A percentile compares a stretch with the other conserved stretches of the same genome.
Evolutionary conservation across 1,140 invertebrate genomes (phyloP).

Genomic region (Atta colombica): DNA sequence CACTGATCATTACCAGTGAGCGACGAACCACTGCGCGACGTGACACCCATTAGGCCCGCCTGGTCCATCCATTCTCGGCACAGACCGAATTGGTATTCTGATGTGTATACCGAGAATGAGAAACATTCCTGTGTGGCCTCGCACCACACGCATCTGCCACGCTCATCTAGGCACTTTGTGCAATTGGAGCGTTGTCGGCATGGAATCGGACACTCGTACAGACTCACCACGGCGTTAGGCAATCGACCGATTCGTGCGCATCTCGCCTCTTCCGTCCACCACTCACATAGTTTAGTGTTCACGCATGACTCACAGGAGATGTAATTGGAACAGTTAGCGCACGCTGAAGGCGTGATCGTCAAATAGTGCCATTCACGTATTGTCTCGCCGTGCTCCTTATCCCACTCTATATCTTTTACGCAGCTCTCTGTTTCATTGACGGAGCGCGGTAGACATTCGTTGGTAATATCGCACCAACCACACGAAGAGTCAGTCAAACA

Average conservation of each 20-base stretch:
- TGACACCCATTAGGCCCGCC: conserved; percentile 86
- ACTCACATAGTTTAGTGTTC: conserved; percentile 91
- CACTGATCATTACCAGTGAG: conserved; percentile 89
- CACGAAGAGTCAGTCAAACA: conserved; percentile 96
- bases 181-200: conserved; percentile 93
- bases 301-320: conserved; percentile 94
- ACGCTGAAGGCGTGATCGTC: conserved; percentile 92
- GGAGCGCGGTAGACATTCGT: conserved; percentile 88
- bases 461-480: conserved; percentile 94
- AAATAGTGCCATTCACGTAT: conserved; percentile 91
- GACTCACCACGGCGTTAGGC: conserved; percentile 89
- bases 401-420: conserved; percentile 80
- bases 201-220: conserved; percentile 90
- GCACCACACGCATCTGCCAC: conserved; percentile 97
- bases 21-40: conserved; percentile 80
- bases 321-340: conserved; percentile 95
- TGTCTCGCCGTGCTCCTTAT: conserved; percentile 75
- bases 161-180: conserved; percentile 93
- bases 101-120: conserved; percentile 97
- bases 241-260: conserved; percentile 93
- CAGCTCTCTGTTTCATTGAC: conserved; percentile 90
- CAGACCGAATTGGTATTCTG: conserved; percentile 96
- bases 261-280: conserved; percentile 94
- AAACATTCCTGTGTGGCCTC: conserved; percentile 96
- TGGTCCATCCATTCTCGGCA: conserved; percentile 97